Conservation (phyloP, 2,797 vertebrate genomes). For the Corythornis leucogaster region DNA sequence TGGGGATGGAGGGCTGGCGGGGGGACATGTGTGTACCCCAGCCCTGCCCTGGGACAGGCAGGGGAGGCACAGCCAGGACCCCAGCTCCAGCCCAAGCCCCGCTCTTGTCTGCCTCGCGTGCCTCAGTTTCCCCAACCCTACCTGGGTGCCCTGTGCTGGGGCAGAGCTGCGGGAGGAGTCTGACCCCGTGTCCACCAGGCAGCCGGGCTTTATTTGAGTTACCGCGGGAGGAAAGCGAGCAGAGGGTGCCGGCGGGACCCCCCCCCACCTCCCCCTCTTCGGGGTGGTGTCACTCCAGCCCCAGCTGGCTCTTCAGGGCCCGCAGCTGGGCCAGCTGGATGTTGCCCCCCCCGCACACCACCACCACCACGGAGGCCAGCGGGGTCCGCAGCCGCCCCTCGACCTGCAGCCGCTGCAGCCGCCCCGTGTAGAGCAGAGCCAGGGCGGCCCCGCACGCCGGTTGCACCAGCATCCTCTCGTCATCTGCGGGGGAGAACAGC, state of each 20-base stretch:
- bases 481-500: constrained; percentile 74
- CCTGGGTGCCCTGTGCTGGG: rapidly evolving
- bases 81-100: neutral
- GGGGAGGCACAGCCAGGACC: neutral
- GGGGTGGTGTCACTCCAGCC: neutral
- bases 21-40: rapidly evolving
- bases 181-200: rapidly evolving
- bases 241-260: rapidly evolving
- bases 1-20: rapidly evolving
- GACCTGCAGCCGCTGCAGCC: constrained; percentile 81
- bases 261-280: rapidly evolving
- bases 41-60: neutral
- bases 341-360: constrained; percentile 90
- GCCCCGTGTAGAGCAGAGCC: constrained; percentile 85
- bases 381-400: constrained; percentile 77
- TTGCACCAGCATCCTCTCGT: constrained; percentile 91
- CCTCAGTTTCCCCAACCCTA: constrained; percentile 10
- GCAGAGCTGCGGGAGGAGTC: neutral
- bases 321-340: constrained; percentile 81
- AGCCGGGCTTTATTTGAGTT: neutral
- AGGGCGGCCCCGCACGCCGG: constrained; percentile 89
- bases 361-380: constrained; percentile 82
- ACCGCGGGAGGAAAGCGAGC: neutral
- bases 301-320: constrained; percentile 83
- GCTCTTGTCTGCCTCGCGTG: rapidly evolving